Conservation (phyloP, 2,113 vertebrate genomes). For the Pipa parva region DNA sequence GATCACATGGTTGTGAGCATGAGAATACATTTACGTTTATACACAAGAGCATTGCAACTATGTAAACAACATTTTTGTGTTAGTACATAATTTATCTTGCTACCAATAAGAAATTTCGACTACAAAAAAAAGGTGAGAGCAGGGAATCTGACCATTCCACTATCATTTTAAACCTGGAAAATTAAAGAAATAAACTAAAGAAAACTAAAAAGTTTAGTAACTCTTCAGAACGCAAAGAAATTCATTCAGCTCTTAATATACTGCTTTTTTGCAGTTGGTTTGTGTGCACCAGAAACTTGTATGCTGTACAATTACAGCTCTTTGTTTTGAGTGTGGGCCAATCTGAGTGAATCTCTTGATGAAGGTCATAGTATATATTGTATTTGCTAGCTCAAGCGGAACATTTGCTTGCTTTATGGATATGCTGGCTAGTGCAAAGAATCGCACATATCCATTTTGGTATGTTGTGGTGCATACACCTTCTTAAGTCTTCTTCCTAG, state of each 20-base stretch:
- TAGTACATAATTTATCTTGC: conserved; percentile 2
- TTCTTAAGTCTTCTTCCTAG: too few relatives aligned
- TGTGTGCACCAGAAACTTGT: background rate
- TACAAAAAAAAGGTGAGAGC: background rate
- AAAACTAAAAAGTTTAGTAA: too few relatives aligned
- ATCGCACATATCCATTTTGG: background rate
- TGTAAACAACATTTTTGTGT: background rate
- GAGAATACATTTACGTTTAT: conserved; percentile 13
- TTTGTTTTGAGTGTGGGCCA: background rate
- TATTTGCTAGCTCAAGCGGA: background rate
- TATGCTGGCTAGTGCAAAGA: too few relatives aligned
- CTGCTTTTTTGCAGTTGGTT: background rate
- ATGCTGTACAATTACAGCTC: background rate
- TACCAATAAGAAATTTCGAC: background rate
- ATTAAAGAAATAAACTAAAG: conserved; percentile 21
- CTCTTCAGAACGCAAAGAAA: background rate
- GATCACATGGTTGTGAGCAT: conserved; percentile 2
- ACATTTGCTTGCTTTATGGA: too few relatives aligned
- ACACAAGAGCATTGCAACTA: background rate
- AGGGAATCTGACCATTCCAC: background rate
- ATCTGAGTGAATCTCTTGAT: background rate
- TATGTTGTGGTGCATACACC: conserved; percentile 18
- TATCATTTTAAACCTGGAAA: conserved; percentile 8
- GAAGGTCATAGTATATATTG: background rate
- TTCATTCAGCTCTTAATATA: conserved; percentile 21